Conservation (phyloP, 2,888 invertebrate species). For the Strigamia crassipes region DNA sequence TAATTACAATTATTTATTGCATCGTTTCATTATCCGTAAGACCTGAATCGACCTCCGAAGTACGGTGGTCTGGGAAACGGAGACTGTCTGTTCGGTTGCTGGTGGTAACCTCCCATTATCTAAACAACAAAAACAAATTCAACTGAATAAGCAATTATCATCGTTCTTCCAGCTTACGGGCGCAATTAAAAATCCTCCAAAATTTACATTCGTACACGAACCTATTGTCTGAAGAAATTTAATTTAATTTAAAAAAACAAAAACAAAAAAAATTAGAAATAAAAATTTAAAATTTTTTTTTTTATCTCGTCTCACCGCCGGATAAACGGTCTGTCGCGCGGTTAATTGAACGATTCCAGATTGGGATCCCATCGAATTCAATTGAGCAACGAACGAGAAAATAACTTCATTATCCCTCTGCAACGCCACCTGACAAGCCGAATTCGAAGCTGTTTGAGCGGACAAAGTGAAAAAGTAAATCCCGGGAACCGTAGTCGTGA, state of each 20-base stretch:
- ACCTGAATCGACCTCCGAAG: background rate
- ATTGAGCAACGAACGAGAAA: background rate
- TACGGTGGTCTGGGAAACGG: background rate
- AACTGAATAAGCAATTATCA: background rate
- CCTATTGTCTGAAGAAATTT: background rate
- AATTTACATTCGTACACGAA: slow-evolving; percentile 6
- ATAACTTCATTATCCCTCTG: background rate
- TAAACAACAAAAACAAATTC: background rate
- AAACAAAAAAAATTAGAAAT: background rate
- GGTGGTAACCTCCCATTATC: slow-evolving; percentile 26
- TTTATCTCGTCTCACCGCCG: too few species aligned
- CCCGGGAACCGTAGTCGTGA: background rate
- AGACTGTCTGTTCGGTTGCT: background rate
- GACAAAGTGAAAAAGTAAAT: slow-evolving; percentile 10
- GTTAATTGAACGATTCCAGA: background rate
- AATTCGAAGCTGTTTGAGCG: background rate
- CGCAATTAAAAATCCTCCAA: background rate
- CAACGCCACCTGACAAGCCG: background rate
- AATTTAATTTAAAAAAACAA: too few species aligned
- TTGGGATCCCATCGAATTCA: background rate
- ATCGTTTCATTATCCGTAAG: background rate
- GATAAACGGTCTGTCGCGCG: slow-evolving; percentile 12
- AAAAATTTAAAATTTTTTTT: background rate
- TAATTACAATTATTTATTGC: too few species aligned
- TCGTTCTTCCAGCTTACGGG: background rate